These are phyloP conservation scores for Eptesicus fuscus DNA, from an alignment of 2,113 vertebrate genomes.

Conservation along the genomic window DNA sequence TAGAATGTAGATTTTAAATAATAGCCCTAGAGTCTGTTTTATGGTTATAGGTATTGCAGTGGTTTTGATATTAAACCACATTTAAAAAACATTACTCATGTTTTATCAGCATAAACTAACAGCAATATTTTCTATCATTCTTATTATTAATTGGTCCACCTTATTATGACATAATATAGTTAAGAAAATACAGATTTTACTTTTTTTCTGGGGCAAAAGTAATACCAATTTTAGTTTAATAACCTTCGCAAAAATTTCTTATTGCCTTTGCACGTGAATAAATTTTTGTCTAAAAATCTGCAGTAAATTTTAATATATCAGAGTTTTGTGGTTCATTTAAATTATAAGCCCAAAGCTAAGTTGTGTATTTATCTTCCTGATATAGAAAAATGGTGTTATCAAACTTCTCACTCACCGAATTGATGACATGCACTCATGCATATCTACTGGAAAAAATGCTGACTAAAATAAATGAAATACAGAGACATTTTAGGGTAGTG, in stretches of 20 bases:
- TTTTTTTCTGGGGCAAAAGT: background rate
- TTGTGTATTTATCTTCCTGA: constrained; percentile 32
- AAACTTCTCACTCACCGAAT: constrained; percentile 39
- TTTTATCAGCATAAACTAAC: background rate
- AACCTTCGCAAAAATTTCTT: constrained; percentile 27
- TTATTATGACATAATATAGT: background rate
- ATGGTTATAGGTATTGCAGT: background rate
- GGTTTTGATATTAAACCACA: background rate
- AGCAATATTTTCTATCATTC: background rate
- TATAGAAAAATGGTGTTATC: constrained; percentile 45
- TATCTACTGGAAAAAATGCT: constrained; percentile 5
- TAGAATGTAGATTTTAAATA: background rate
- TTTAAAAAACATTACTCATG: background rate
- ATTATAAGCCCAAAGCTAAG: constrained; percentile 53
- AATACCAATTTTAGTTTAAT: constrained; percentile 44
- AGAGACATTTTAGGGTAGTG: background rate
- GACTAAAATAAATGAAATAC: constrained; percentile 26
- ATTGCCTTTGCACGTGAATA: constrained; percentile 46
- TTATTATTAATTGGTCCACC: background rate
- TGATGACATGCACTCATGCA: constrained; percentile 44
- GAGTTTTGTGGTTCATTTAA: constrained; percentile 59
- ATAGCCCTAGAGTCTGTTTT: background rate
- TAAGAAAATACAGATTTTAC: constrained; percentile 21
- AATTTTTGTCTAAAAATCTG: constrained; percentile 29
- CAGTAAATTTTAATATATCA: constrained; percentile 53